Evolutionary conservation across 2,888 invertebrate genomes (phyloP), one percentile per base, ranked within the genome.

Genomic region (Eupithecia tripunctaria): DNA sequence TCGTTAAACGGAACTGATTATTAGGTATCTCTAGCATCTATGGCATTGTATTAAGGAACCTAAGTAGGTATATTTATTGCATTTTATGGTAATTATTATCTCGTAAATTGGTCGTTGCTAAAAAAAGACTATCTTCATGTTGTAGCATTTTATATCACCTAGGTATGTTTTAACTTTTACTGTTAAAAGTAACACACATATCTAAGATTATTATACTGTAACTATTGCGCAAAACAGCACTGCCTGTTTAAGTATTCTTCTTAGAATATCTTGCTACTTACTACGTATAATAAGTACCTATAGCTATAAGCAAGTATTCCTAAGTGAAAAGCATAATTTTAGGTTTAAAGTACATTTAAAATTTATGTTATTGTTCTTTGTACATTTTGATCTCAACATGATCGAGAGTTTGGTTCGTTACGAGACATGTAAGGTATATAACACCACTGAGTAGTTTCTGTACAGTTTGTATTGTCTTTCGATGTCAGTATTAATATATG

Each of bases 351-450:
- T 77, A 77, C 67, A 71, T 78, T 82, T 83, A 82, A 82, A 79
- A 77, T 85, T 87, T 86, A 88, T 85, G 79, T 82, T 79, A 82
- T 85, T 83, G 86, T 86, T 86, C 83, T 87, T 88, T 94, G 93
- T 94, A 94, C 92, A 94, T 94, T 93, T 93, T 94, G 94, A 94
- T 94, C 94, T 94, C 94, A 94, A 91, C 86, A 90, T 87, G 94
- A 94, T 94, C 91, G 93, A 88, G 90, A 89, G 91, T 87, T 92
- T 91, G 89, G 82, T 91, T 90, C 88, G 85, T 87, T 89, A 81
- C 84, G 67, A 84, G 86, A 86, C 87, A 88, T 90, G 94, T 94
- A 94, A 94, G 94, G 94, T 93, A 93, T 88, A 93, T 89, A 94
- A 94, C 94, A 94, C 94, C 94, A 94, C 89, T 91, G 88, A 88